These are phyloP conservation scores for Dicyrtoma fusca DNA, from an alignment of 2,888 invertebrate genomes.

Conservation along the genomic window DNA sequence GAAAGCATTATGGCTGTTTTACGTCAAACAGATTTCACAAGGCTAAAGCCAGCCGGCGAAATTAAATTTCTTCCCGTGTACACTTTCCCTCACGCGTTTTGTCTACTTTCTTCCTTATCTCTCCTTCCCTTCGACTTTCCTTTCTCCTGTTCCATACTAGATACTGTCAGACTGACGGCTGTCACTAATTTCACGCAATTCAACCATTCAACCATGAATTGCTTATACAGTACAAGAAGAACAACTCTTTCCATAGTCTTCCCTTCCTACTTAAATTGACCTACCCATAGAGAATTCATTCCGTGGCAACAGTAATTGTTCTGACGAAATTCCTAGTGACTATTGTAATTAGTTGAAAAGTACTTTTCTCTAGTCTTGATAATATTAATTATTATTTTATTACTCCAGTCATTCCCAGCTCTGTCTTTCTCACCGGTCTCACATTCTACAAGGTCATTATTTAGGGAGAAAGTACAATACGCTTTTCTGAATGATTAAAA, in stretches of 20 bases:
- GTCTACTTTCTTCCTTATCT: constrained; percentile 37
- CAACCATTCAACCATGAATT: neutral
- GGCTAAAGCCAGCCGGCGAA: constrained; percentile 14
- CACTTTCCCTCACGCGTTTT: constrained; percentile 18
- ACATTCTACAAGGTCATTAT: too few species aligned
- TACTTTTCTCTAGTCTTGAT: too few species aligned
- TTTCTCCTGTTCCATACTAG: constrained; percentile 21
- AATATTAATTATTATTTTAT: too few species aligned
- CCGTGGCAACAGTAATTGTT: too few species aligned
- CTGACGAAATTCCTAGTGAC: too few species aligned
- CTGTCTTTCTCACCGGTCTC: too few species aligned
- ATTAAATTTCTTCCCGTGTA: constrained; percentile 31
- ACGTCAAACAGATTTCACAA: constrained; percentile 26
- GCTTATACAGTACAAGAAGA: neutral
- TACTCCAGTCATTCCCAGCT: too few species aligned
- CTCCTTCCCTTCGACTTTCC: constrained; percentile 35
- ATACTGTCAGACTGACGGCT: constrained; percentile 30
- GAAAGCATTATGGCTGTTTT: constrained; percentile 16
- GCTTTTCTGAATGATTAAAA: too few species aligned
- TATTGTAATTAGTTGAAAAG: too few species aligned
- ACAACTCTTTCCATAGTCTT: neutral
- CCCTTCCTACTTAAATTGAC: too few species aligned
- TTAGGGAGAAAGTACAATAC: too few species aligned
- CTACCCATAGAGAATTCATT: too few species aligned
- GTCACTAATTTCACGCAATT: constrained; percentile 36